Conservation (phyloP, 1,140 invertebrate species). For the Ostrea edulis region DNA sequence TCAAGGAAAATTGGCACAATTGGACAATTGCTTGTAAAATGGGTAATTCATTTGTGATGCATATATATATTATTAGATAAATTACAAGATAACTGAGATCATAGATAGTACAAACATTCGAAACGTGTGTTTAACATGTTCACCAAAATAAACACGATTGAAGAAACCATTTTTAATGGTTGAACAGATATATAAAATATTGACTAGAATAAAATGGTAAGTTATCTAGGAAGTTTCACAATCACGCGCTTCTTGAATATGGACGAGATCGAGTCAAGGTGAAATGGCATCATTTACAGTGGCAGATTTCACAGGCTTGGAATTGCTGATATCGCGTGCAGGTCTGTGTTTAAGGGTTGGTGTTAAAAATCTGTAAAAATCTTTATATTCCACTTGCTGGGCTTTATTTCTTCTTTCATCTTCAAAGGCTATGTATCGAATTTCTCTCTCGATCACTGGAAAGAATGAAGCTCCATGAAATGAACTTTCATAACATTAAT, state of each 20-base stretch:
- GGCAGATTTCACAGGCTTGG: neutral
- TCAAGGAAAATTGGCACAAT: too few species aligned
- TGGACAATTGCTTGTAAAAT: too few species aligned
- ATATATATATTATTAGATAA: neutral
- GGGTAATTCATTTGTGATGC: neutral
- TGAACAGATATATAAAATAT: neutral
- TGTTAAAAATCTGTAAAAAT: slow-evolving; percentile 49
- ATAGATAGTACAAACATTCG: neutral
- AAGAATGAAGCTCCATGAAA: neutral
- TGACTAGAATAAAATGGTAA: slow-evolving; percentile 3
- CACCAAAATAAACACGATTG: too few species aligned
- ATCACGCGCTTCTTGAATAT: neutral
- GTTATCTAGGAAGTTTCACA: neutral
- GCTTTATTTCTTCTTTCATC: slow-evolving; percentile 40
- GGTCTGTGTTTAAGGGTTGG: slow-evolving; percentile 47
- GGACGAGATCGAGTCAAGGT: neutral
- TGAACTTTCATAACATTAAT: neutral
- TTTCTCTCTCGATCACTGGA: slow-evolving; percentile 48
- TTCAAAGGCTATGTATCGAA: slow-evolving; percentile 49
- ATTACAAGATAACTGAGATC: neutral
- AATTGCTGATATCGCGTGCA: neutral
- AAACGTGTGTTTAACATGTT: neutral
- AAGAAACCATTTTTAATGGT: neutral
- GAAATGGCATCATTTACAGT: neutral
- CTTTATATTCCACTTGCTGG: slow-evolving; percentile 48